These are phyloP conservation scores for Buteo buteo DNA, from an alignment of 2,113 vertebrate species.

Conservation along the genomic window DNA sequence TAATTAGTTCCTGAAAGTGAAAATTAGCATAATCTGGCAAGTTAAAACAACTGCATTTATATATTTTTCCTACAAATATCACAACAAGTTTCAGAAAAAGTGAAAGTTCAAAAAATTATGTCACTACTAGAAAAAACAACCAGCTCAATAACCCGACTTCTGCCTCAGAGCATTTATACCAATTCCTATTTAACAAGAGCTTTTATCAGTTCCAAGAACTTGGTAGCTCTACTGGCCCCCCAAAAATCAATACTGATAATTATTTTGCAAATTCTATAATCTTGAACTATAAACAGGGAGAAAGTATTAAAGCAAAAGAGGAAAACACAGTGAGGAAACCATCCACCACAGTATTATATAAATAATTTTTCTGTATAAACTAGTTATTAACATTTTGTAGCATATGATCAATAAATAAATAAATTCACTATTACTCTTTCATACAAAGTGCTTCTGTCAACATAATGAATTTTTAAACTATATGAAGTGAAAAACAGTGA, in stretches of 20 bases:
- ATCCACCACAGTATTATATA: neutral
- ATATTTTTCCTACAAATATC: neutral
- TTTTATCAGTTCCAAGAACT: neutral
- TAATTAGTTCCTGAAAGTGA: no score
- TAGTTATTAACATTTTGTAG: neutral
- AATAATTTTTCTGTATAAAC: neutral
- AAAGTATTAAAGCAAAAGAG: neutral
- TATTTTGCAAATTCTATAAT: neutral
- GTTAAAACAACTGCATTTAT: neutral
- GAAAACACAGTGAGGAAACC: neutral
- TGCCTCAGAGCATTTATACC: neutral
- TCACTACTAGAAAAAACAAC: neutral
- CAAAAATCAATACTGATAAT: neutral
- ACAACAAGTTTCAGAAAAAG: neutral
- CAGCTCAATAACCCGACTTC: neutral
- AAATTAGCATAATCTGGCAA: neutral
- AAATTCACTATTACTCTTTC: neutral
- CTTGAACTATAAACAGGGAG: neutral
- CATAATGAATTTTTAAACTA: neutral
- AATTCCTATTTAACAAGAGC: neutral
- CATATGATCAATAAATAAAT: neutral
- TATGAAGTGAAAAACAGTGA: neutral
- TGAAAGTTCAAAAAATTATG: neutral
- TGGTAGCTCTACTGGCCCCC: neutral
- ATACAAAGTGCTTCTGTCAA: neutral